Percentiles rank a stretch among this genome's conserved stretches.
phyloP scores from a whole-genome alignment of 1,140 invertebrate species.

The Cotesia typhae region DNA sequence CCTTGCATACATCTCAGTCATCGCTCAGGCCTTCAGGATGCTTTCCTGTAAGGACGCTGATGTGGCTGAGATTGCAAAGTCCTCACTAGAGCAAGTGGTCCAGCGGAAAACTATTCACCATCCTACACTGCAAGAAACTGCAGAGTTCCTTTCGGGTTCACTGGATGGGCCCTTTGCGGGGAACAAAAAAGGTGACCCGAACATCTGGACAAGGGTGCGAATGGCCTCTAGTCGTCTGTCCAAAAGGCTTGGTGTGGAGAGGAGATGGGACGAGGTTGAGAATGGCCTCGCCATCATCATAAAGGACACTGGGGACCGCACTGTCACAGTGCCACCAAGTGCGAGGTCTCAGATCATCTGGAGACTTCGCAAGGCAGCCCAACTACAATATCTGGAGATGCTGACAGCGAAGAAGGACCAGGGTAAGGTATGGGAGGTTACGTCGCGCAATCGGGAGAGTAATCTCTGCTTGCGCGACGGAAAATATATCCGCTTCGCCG shows the following conservation, averaged over 20 bases:
- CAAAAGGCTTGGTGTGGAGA: not conserved
- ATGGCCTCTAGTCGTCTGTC: not conserved
- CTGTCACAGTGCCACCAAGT: not conserved
- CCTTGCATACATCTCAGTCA: conserved; percentile 4
- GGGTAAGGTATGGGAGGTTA: not conserved
- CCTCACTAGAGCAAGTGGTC: not conserved
- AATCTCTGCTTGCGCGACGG: not conserved
- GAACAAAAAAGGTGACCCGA: not conserved
- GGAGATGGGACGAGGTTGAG: not conserved
- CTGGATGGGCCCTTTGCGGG: not conserved
- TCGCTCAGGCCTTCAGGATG: conserved; percentile 37
- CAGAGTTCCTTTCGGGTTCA: conserved; percentile 2
- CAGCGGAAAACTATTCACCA: not conserved
- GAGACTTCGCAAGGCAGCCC: not conserved
- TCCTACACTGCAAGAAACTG: too few relatives aligned
- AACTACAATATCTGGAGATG: not conserved
- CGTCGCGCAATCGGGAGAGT: not conserved
- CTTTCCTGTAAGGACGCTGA: conserved; percentile 30
- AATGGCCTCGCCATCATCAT: not conserved
- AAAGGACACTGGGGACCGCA: too few relatives aligned
- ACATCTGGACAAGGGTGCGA: not conserved
- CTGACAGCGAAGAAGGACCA: not conserved
- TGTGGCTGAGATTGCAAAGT: not conserved
- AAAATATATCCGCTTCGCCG: not conserved
- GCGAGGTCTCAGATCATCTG: not conserved